These are phyloP conservation scores for Drosophila subpulchrella DNA, from an alignment of 1,140 invertebrate genomes.

Conservation along the genomic window DNA sequence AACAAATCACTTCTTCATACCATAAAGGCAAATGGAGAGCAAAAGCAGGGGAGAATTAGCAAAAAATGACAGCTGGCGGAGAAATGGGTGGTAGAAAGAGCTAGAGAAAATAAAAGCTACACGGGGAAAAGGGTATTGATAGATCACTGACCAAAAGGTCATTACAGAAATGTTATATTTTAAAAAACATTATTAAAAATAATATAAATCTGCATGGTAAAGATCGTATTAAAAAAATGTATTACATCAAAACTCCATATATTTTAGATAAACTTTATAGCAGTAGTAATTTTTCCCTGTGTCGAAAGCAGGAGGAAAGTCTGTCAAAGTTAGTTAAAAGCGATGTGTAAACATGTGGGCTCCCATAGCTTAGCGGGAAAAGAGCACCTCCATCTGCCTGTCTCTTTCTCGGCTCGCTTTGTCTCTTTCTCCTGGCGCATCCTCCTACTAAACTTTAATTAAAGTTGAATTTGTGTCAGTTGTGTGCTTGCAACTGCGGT, in stretches of 20 bases:
- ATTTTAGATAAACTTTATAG: too few relatives aligned
- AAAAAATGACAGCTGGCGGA: conserved; percentile 15
- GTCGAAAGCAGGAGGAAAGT: conserved; percentile 4
- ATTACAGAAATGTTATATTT: not conserved
- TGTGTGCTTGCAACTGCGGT: conserved; percentile 41
- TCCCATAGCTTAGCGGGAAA: conserved; percentile 19
- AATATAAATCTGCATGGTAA: too few relatives aligned
- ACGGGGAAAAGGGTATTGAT: not conserved
- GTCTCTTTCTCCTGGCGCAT: conserved; percentile 4
- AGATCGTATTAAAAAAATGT: too few relatives aligned
- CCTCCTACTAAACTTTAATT: conserved; percentile 56
- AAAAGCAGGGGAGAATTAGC: not conserved
- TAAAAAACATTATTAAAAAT: not conserved
- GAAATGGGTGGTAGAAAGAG: not conserved
- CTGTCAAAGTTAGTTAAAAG: conserved; percentile 66
- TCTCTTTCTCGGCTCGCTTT: not conserved
- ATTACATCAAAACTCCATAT: too few relatives aligned
- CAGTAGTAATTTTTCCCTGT: not conserved
- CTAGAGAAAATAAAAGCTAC: not conserved
- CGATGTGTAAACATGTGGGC: conserved; percentile 60
- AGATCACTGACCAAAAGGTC: not conserved
- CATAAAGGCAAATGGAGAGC: conserved; percentile 42
- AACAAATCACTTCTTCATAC: conserved; percentile 50
- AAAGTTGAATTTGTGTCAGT: conserved; percentile 78
- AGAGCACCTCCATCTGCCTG: not conserved